A percentile compares a stretch with the other conserved stretches of the same genome.
Conservation (phyloP, 2,888 invertebrate species). For the Drosophila tanythrix region DNA sequence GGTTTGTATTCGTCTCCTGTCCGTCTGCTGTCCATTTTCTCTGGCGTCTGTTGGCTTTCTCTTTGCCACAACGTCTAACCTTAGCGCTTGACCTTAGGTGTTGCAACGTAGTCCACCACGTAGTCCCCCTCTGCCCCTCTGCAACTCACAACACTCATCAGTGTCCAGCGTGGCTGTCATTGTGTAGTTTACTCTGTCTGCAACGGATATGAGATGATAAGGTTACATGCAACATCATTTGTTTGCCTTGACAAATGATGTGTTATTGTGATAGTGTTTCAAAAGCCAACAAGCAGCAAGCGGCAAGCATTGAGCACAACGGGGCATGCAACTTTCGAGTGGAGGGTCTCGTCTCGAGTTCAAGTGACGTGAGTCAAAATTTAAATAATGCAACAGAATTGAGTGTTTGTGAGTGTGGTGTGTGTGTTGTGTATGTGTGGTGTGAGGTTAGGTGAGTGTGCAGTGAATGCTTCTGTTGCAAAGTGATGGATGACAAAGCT, state of each 20-base stretch:
- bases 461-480: slow-evolving; percentile 17
- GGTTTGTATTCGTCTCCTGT: slow-evolving; percentile 42
- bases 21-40: slow-evolving; percentile 19
- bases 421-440: slow-evolving; percentile 9
- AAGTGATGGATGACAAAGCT: slow-evolving; percentile 42
- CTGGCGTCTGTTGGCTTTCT: slow-evolving; percentile 45
- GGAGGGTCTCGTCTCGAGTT: slow-evolving; percentile 37
- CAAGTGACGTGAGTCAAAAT: slow-evolving; percentile 66
- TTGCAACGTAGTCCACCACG: neutral
- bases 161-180: slow-evolving; percentile 31
- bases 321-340: slow-evolving; percentile 64
- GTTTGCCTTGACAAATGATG: slow-evolving; percentile 79
- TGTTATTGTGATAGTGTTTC: slow-evolving; percentile 75
- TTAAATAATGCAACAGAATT: slow-evolving; percentile 66
- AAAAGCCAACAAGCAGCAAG: slow-evolving; percentile 22
- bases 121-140: neutral
- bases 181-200: slow-evolving; percentile 55
- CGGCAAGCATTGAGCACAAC: slow-evolving; percentile 3
- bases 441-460: slow-evolving; percentile 8
- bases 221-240: slow-evolving; percentile 80
- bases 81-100: slow-evolving; percentile 71
- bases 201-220: slow-evolving; percentile 77
- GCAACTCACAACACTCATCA: neutral
- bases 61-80: slow-evolving; percentile 46
- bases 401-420: slow-evolving; percentile 16